Percentiles rank a stretch among this genome's conserved stretches.
Evolutionary conservation across 2,888 invertebrate genomes (phyloP).

Genomic region (Drosophila testacea): DNA sequence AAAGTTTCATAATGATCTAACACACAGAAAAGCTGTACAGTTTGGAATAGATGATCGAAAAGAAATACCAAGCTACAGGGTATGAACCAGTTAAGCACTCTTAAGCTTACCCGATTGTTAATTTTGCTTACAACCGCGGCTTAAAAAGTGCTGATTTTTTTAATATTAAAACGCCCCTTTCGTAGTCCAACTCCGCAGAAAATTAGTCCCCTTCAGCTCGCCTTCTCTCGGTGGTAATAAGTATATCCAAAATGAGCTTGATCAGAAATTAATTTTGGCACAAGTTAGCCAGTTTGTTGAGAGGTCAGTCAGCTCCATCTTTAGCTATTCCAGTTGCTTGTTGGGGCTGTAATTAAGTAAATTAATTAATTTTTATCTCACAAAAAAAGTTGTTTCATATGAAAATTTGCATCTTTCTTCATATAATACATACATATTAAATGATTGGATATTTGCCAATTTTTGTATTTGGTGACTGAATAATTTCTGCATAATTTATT

Average conservation of each 20-base stretch:
- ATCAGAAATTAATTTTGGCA: slow-evolving; percentile 60
- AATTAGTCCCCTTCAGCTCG: not conserved
- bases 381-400: slow-evolving; percentile 21
- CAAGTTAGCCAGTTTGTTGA: slow-evolving; percentile 67
- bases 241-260: slow-evolving; percentile 8
- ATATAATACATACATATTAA: slow-evolving; percentile 29
- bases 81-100: not conserved
- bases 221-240: not conserved
- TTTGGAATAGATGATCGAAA: not conserved
- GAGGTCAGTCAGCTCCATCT: slow-evolving; percentile 35
- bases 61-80: not conserved
- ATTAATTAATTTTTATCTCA: slow-evolving; percentile 68
- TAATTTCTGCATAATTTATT: slow-evolving; percentile 72
- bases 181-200: not conserved
- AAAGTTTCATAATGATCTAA: no score
- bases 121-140: not conserved
- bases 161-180: not conserved
- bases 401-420: slow-evolving; percentile 37
- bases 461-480: slow-evolving; percentile 43
- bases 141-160: not conserved
- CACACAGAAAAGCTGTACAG: no score
- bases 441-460: slow-evolving; percentile 44
- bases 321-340: slow-evolving; percentile 11
- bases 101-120: not conserved
- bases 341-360: slow-evolving; percentile 68